Evolutionary conservation across 2,888 invertebrate species (phyloP).

Genomic region (Cantharis lateralis): DNA sequence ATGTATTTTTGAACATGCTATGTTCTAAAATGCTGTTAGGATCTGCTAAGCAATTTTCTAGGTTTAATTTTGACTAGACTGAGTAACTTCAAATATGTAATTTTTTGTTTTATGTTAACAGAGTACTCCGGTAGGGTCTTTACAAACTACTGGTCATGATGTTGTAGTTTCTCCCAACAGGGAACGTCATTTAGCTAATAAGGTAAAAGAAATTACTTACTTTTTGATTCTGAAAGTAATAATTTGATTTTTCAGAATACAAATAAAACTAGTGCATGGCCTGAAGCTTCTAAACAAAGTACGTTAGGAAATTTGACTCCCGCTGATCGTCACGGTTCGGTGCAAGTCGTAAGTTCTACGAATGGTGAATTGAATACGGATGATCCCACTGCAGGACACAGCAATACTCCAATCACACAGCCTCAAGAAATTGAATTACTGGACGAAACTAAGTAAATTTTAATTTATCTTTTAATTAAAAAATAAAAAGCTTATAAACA

Average conservation of each 20-base stretch:
- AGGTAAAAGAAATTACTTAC: slow-evolving; percentile 62
- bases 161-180: slow-evolving; percentile 88
- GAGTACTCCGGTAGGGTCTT: slow-evolving; percentile 91
- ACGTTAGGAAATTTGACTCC: slow-evolving; percentile 86
- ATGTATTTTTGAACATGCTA: slow-evolving; percentile 47
- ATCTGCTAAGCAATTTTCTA: background rate
- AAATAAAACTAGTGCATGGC: slow-evolving; percentile 81
- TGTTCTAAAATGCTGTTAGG: slow-evolving; percentile 4
- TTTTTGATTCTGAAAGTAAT: slow-evolving; percentile 6
- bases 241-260: slow-evolving; percentile 50
- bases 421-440: slow-evolving; percentile 91
- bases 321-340: slow-evolving; percentile 95
- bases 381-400: slow-evolving; percentile 95
- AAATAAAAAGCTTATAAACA: no score
- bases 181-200: slow-evolving; percentile 81
- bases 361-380: slow-evolving; percentile 94
- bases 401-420: slow-evolving; percentile 95
- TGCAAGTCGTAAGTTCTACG: slow-evolving; percentile 97
- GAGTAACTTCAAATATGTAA: background rate
- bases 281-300: slow-evolving; percentile 83
- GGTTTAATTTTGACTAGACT: background rate
- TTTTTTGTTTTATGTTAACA: slow-evolving; percentile 57
- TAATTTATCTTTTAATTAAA: slow-evolving; percentile 1
- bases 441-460: slow-evolving; percentile 94
- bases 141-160: slow-evolving; percentile 91